Evolutionary conservation across 2,888 invertebrate species (phyloP), one percentile per base, ranked within the genome.

Genomic region (Eilema depressum): DNA sequence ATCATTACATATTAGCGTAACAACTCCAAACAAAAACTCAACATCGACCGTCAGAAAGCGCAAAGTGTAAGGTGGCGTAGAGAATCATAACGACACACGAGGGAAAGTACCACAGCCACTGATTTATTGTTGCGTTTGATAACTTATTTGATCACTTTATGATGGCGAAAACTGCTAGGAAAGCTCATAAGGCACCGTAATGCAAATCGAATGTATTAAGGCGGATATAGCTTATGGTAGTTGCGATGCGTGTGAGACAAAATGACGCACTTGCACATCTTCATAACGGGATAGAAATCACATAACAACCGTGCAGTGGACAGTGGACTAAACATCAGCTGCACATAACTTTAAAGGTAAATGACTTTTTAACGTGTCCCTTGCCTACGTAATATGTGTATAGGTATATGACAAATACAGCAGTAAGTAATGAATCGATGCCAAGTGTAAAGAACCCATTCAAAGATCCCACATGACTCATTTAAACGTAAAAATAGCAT

Each of bases 101-200:
- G 89, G 88, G 93, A 93, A 93, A 93, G 92, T 90, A 88, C 75
- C 86, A 85, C 86, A 69, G 81, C 75, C 74, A 73, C 90, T 91
- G 92, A 94, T 93, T 93, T 92, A 92, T 92, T 84, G 88, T 83
- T 80, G 84, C 87, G 82, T 89, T 88, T 94, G 93, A 93, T 93
- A 91, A 93, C 91, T 92, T 91, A 92, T 94, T 93, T 94, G 94
- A 94, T 94, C 92, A 94, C 93, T 93, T 94, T 95, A 94, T 94
- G 93, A 95, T 94, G 90, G 93, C 89, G 91, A 91, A 92, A 91
- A 93, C 87, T 89, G 89, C 88, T 82, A 89, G 90, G 91, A 91
- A 92, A 92, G 89, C 91, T 90, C 91, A 91, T 93, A 93, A 92
- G 89, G 91, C 85, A 87, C 89, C 84, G 83, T 83, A 87, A 92